phyloP scores from a whole-genome alignment of 2,797 vertebrate genomes.

The Lindbergichthys nudifrons region DNA sequence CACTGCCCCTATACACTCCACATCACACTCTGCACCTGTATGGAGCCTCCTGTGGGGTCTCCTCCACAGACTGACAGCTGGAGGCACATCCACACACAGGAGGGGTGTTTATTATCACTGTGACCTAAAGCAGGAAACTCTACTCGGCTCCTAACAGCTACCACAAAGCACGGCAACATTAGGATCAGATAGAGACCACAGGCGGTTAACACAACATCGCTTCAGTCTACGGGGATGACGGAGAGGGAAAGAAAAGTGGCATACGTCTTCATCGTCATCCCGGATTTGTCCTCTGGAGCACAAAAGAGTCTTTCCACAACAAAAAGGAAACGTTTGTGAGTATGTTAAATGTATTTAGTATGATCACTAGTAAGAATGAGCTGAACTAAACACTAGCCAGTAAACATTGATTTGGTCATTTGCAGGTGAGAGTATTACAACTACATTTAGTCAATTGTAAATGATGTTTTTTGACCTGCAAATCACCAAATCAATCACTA shows the following conservation, averaged over 20 bases:
- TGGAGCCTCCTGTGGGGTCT: conserved; percentile 48
- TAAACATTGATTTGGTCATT: conserved; percentile 25
- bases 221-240: conserved; percentile 26
- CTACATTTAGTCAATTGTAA: background rate
- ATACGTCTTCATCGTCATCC: conserved; percentile 57
- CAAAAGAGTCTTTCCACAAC: conserved; percentile 74
- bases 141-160: conserved; percentile 28
- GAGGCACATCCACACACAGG: conserved; percentile 13
- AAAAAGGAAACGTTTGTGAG: conserved; percentile 29
- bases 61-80: conserved; percentile 34
- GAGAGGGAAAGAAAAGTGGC: conserved; percentile 12
- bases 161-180: conserved; percentile 18
- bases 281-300: conserved; percentile 82
- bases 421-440: background rate
- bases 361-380: background rate
- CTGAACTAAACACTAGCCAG: background rate
- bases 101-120: conserved; percentile 51
- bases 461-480: conserved; percentile 2
- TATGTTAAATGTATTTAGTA: conserved; percentile 8
- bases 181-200: conserved; percentile 9
- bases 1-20: conserved; percentile 51
- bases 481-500: conserved; percentile 23
- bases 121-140: conserved; percentile 57
- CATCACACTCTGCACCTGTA: conserved; percentile 51
- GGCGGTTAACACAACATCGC: conserved; percentile 11